A percentile compares a stretch with the other conserved stretches of the same genome.
Conservation (phyloP, 1,140 invertebrate genomes). For the Apolygus lucorum region DNA sequence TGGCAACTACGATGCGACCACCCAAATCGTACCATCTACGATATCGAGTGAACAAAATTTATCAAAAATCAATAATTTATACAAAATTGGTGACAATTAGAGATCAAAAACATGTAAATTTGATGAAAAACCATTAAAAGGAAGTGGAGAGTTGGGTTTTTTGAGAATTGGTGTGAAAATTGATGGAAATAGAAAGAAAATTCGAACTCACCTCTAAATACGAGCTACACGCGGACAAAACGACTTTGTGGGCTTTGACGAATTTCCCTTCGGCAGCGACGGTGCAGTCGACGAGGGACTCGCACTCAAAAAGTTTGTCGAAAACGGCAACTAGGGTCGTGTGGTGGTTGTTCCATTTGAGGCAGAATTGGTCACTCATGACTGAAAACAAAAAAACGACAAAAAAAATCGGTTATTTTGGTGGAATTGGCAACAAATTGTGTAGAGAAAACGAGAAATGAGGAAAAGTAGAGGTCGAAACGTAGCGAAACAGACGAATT, state of each 20-base stretch:
- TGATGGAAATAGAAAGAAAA: too few species aligned
- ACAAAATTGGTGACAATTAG: too few species aligned
- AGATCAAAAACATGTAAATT: too few species aligned
- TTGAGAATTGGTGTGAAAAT: too few species aligned
- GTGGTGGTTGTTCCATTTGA: slow-evolving; percentile 51
- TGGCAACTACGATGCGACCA: too few species aligned
- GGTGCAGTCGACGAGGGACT: slow-evolving; percentile 48
- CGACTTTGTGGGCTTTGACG: slow-evolving; percentile 47
- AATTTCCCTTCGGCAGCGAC: slow-evolving; percentile 47
- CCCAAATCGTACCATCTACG: too few species aligned
- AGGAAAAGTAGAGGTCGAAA: slow-evolving; percentile 2
- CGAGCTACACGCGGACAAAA: slow-evolving; percentile 48
- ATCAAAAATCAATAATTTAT: too few species aligned
- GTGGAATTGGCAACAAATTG: too few species aligned
- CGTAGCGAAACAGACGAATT: too few species aligned
- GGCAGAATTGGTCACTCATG: slow-evolving; percentile 45
- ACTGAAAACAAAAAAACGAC: slow-evolving; percentile 30
- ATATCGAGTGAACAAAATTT: too few species aligned
- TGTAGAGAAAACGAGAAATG: slow-evolving; percentile 13
- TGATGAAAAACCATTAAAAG: too few species aligned
- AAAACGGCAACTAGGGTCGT: slow-evolving; percentile 46
- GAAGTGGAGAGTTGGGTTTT: too few species aligned
- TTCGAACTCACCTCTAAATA: slow-evolving; percentile 44
- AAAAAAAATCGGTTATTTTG: slow-evolving; percentile 5
- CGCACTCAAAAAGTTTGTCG: slow-evolving; percentile 43